Conservation (phyloP, 1,140 invertebrate genomes). For the Lamellibrachia luymesi region DNA sequence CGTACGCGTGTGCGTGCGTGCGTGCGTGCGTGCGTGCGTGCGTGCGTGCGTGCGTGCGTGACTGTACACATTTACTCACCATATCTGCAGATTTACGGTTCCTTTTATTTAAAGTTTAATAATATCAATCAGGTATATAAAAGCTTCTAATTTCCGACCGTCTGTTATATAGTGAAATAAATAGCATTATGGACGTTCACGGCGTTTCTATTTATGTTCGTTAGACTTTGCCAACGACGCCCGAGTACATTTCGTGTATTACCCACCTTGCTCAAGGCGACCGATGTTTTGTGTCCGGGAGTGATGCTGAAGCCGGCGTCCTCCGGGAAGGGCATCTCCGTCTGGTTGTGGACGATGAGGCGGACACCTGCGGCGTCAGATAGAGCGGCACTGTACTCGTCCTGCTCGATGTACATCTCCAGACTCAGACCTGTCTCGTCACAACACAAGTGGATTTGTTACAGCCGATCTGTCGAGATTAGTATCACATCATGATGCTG, state of each 20-base stretch:
- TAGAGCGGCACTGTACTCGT: slow-evolving; percentile 47
- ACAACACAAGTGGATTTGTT: background rate
- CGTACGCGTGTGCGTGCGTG: too few relatives aligned
- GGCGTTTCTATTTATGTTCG: too few relatives aligned
- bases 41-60: too few relatives aligned
- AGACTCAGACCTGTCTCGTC: slow-evolving; percentile 43
- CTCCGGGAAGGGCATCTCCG: slow-evolving; percentile 38
- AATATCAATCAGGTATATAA: too few relatives aligned
- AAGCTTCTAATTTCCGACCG: too few relatives aligned
- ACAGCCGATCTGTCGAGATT: background rate
- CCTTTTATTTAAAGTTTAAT: too few relatives aligned
- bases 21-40: too few relatives aligned
- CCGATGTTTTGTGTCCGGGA: slow-evolving; percentile 36
- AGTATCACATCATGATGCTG: background rate
- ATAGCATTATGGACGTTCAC: too few relatives aligned
- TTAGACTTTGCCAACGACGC: too few relatives aligned
- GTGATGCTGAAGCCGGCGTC: slow-evolving; percentile 39
- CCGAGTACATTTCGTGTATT: background rate
- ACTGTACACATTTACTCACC: too few relatives aligned
- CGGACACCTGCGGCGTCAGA: slow-evolving; percentile 27
- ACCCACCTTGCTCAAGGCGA: slow-evolving; percentile 29
- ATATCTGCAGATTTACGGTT: too few relatives aligned
- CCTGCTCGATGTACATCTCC: slow-evolving; percentile 49
- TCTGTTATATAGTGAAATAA: too few relatives aligned
- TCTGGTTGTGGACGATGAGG: slow-evolving; percentile 26